These are phyloP conservation scores for Eurosta solidaginis DNA, from an alignment of 1,140 invertebrate species.

Conservation along the genomic window DNA sequence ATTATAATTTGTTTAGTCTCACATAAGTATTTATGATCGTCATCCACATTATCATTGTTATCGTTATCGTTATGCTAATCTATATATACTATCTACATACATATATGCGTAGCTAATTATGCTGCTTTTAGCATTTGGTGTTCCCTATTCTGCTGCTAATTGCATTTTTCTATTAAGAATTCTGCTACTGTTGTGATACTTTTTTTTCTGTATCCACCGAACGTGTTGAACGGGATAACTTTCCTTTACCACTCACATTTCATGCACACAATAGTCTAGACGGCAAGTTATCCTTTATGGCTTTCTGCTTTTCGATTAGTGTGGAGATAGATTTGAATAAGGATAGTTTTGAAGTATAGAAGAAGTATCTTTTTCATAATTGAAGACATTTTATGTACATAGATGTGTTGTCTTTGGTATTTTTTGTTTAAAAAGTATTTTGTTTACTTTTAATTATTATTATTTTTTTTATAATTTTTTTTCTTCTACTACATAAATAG, in stretches of 20 bases:
- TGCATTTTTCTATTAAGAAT: neutral
- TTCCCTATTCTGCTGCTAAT: neutral
- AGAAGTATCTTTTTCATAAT: neutral
- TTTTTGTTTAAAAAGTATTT: neutral
- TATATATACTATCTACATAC: neutral
- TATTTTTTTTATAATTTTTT: neutral
- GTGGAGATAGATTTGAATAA: neutral
- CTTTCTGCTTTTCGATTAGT: conserved; percentile 24
- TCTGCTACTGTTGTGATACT: conserved; percentile 21
- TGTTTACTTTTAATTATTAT: neutral
- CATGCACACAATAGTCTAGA: conserved; percentile 23
- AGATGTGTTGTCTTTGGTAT: neutral
- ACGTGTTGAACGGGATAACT: conserved; percentile 26
- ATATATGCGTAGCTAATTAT: neutral
- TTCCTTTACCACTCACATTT: conserved; percentile 18
- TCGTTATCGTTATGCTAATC: neutral
- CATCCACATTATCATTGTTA: neutral
- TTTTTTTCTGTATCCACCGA: conserved; percentile 22
- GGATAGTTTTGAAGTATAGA: too few relatives aligned
- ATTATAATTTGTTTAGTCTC: too few relatives aligned
- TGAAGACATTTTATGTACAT: neutral
- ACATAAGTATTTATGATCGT: neutral
- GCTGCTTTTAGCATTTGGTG: neutral
- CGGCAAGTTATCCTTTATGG: conserved; percentile 23
- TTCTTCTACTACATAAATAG: neutral